These are phyloP conservation scores for Chlamydotis undulata DNA, from an alignment of 2,113 vertebrate species.

Conservation along the genomic window DNA sequence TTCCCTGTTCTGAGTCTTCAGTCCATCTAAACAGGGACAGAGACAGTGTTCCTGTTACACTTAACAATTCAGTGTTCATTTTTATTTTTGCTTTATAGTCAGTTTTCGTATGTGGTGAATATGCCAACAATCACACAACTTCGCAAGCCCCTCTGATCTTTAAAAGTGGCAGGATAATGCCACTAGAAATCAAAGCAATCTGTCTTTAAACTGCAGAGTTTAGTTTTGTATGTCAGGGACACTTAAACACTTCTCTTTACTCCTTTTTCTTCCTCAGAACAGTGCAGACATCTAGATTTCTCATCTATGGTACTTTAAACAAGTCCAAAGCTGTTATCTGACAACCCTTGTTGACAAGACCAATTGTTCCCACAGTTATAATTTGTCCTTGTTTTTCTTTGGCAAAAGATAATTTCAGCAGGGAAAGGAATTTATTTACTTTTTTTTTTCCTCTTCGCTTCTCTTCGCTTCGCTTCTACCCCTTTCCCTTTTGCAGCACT, in stretches of 20 bases:
- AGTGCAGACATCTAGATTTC: slow-evolving; percentile 28
- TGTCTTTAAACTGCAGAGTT: slow-evolving; percentile 48
- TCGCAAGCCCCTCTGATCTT: slow-evolving; percentile 56
- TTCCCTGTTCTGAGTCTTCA: slow-evolving; percentile 30
- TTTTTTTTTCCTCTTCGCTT: not conserved
- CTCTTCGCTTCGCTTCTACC: too few species aligned
- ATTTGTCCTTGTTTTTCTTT: not conserved
- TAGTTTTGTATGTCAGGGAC: slow-evolving; percentile 47
- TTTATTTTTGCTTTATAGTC: slow-evolving; percentile 57
- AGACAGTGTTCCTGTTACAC: not conserved
- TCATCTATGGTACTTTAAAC: slow-evolving; percentile 24
- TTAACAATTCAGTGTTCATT: slow-evolving; percentile 38
- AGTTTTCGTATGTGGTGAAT: slow-evolving; percentile 25
- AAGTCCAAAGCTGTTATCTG: slow-evolving; percentile 36
- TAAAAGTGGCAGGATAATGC: slow-evolving; percentile 14
- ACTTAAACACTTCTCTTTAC: slow-evolving; percentile 51
- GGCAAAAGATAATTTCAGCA: not conserved
- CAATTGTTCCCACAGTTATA: slow-evolving; percentile 6
- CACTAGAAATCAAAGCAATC: slow-evolving; percentile 38
- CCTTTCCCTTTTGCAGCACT: not conserved
- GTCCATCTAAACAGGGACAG: not conserved
- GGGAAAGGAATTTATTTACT: not conserved
- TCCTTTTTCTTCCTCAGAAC: not conserved
- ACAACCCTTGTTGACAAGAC: slow-evolving; percentile 1
- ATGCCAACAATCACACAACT: slow-evolving; percentile 27